Conservation (phyloP, 2,888 invertebrate genomes). For the Strigamia maritima region DNA sequence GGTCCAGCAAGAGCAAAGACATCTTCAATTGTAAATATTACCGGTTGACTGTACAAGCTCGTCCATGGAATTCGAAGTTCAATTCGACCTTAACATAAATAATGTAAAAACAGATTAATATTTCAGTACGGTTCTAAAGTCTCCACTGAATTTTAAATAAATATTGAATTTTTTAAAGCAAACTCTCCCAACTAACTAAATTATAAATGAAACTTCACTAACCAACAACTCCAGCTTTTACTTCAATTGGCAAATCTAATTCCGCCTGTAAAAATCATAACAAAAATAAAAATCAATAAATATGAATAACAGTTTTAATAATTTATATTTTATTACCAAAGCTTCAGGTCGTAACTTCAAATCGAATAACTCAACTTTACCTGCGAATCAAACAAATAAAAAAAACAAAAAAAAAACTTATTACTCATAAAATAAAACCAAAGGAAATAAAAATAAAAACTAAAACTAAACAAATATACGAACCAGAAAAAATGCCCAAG, state of each 20-base stretch:
- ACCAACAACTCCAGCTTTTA: conserved; percentile 75
- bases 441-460: conserved; percentile 30
- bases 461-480: conserved; percentile 50
- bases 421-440: neutral
- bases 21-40: conserved; percentile 71
- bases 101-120: no score
- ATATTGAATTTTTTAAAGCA: no score
- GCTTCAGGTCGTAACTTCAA: conserved; percentile 76
- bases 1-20: conserved; percentile 72
- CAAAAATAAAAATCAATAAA: conserved; percentile 35
- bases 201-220: neutral
- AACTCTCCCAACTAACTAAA: no score
- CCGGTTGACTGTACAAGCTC: conserved; percentile 69
- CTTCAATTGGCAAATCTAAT: conserved; percentile 74
- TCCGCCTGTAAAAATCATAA: conserved; percentile 61
- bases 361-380: conserved; percentile 68
- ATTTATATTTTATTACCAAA: conserved; percentile 64
- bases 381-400: conserved; percentile 45
- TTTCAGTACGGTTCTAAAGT: no score
- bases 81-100: conserved; percentile 42
- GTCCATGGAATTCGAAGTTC: conserved; percentile 67
- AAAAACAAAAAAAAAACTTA: conserved; percentile 39
- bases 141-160: neutral
- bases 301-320: neutral
- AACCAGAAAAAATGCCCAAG: conserved; percentile 77